Base-by-base conservation (phyloP, 2,888 invertebrate species). In the Sipha maydis region DNA sequence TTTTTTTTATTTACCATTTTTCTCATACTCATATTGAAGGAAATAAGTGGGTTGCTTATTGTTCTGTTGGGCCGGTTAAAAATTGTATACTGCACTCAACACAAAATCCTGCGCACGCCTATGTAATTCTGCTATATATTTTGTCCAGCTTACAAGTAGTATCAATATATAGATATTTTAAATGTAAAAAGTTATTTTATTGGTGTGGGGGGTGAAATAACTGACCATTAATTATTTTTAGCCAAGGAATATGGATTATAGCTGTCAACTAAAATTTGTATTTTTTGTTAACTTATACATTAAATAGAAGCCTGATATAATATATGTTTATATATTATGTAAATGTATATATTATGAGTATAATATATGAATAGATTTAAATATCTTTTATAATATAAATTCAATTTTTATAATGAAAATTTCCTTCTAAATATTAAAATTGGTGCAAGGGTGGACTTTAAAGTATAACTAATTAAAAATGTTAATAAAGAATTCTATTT, bases 141-240 rank as follows among this genome's bases (percentile, higher is more conserved):
- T 76, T 41, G 84, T 78, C 31, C 31, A 78, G 86, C 86, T 86
- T 86, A 86, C 73, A 80, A 79, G 86, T 86, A 86, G 73, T 80
- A 79, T 79, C 79, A 80, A 86, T 56, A 77, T 48, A 69, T 54
- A 75, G 34, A 78, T 79, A 67, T 54, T 79, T 77, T 19, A 78
- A 85, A 85, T 34, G 17, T 75, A 67, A 3, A 75, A 11, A 71
- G 8, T 38, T 78, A 38, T 19, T 75, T 88, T 71, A 75, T 41
- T 88, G 88, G 88, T 88, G 88, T 88, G 80, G 88, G 80, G 75
- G 3, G 67, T 73, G 3, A 73, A 75, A 48, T 82, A 88, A 82
- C 31, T 71, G 54, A 34, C 25, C 28, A 80, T 86, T 80, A 73
- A 80, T 80, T 80, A 34, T 9, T 73, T 80, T 86, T 21, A 78